Conservation (phyloP, 2,888 invertebrate species). For the Calameuta idolon region DNA sequence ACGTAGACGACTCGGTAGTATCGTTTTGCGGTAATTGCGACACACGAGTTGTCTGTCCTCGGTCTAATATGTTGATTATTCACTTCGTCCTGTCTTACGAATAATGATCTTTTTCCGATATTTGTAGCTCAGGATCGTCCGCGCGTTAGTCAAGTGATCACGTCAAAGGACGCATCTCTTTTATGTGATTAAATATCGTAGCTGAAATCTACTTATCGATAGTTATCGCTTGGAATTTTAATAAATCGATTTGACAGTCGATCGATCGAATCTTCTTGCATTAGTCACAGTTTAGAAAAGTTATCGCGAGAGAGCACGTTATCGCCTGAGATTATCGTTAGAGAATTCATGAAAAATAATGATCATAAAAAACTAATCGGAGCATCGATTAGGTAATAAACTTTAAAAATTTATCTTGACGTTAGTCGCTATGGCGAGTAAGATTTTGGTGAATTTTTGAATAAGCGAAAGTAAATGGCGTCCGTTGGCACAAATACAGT, state of each 20-base stretch:
- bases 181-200: background rate
- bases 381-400: background rate
- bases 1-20: constrained; percentile 20
- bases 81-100: constrained; percentile 21
- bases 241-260: background rate
- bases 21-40: constrained; percentile 46
- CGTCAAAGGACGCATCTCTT: background rate
- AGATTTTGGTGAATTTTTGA: background rate
- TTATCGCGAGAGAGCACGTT: background rate
- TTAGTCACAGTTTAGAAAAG: background rate
- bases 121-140: background rate
- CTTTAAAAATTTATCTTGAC: background rate
- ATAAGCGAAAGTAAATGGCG: background rate
- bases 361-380: background rate
- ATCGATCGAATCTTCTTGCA: background rate
- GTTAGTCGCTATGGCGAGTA: background rate
- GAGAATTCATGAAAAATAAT: background rate
- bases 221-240: background rate
- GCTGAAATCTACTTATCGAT: background rate
- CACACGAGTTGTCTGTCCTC: constrained; percentile 42
- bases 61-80: constrained; percentile 53
- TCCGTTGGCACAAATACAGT: background rate
- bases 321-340: too few relatives aligned
- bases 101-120: constrained; percentile 25
- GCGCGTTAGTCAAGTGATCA: background rate